Evolutionary conservation across 2,888 invertebrate genomes (phyloP).

Genomic region (Netelia inedita): DNA sequence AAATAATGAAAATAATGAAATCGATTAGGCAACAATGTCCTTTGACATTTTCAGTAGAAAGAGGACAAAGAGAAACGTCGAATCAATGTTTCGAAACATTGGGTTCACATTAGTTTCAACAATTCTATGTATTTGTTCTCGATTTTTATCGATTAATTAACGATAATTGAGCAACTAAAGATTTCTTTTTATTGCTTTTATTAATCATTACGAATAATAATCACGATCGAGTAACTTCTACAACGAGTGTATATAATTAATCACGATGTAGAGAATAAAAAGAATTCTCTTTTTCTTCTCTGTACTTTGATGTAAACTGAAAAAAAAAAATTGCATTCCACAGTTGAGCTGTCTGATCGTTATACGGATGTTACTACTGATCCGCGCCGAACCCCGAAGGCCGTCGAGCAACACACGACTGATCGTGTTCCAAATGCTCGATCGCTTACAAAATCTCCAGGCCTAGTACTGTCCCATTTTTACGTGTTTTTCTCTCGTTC

Average conservation of each 20-base stretch:
- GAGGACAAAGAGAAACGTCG: background rate
- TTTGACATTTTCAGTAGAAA: background rate
- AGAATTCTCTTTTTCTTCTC: background rate
- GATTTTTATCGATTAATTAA: too few species aligned
- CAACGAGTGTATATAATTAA: too few species aligned
- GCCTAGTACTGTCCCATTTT: background rate
- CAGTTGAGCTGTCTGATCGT: conserved; percentile 47
- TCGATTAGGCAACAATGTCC: background rate
- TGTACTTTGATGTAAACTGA: background rate
- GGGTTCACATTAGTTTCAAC: too few species aligned
- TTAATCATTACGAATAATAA: too few species aligned
- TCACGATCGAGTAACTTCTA: too few species aligned
- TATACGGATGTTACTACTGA: conserved; percentile 55
- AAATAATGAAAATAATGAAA: background rate
- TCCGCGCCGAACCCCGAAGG: conserved; percentile 5
- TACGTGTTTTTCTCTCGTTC: background rate
- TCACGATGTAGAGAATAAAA: background rate
- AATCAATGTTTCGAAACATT: background rate
- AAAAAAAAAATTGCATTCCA: conserved; percentile 16
- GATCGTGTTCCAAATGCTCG: background rate
- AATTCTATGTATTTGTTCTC: too few species aligned
- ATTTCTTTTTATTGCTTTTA: too few species aligned
- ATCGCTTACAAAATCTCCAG: conserved; percentile 56
- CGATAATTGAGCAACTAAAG: too few species aligned
- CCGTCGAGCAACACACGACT: background rate